Percentiles rank a stretch among this genome's conserved stretches.
phyloP scores from a whole-genome alignment of 2,797 vertebrate genomes.

The Sphenopsis melanotis region DNA sequence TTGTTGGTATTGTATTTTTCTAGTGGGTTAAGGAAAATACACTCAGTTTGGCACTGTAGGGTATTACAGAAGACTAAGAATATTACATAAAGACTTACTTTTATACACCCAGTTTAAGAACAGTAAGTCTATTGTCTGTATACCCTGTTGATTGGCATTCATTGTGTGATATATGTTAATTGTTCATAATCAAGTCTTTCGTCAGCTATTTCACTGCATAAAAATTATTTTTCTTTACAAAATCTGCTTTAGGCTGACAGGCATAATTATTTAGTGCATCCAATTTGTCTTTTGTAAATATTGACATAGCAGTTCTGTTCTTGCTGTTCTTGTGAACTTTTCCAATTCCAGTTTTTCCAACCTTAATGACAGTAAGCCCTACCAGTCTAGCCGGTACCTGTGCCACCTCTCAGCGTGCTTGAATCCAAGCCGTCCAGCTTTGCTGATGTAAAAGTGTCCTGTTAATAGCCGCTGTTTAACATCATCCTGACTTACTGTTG shows the following conservation, averaged over 20 bases:
- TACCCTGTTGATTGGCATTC: background rate
- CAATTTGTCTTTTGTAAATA: background rate
- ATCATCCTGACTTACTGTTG: background rate
- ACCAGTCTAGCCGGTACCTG: background rate
- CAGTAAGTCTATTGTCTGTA: constrained; percentile 11
- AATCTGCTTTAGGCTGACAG: background rate
- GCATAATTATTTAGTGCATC: background rate
- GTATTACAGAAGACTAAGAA: background rate
- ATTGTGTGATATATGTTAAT: background rate
- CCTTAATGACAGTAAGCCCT: background rate
- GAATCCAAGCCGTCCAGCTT: background rate
- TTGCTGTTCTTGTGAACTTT: background rate
- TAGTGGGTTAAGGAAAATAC: background rate
- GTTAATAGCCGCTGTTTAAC: background rate
- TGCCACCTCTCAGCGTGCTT: background rate
- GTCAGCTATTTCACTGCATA: background rate
- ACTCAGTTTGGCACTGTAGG: background rate
- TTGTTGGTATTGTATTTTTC: background rate
- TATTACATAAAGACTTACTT: background rate
- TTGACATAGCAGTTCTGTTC: background rate
- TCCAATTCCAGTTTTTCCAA: background rate
- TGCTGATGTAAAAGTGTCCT: background rate
- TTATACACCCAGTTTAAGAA: background rate
- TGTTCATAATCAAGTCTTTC: background rate
- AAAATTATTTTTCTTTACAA: background rate